Evolutionary conservation across 1,140 invertebrate genomes (phyloP), one percentile per base, ranked within the genome.

Genomic region (Drosophila funebris): DNA sequence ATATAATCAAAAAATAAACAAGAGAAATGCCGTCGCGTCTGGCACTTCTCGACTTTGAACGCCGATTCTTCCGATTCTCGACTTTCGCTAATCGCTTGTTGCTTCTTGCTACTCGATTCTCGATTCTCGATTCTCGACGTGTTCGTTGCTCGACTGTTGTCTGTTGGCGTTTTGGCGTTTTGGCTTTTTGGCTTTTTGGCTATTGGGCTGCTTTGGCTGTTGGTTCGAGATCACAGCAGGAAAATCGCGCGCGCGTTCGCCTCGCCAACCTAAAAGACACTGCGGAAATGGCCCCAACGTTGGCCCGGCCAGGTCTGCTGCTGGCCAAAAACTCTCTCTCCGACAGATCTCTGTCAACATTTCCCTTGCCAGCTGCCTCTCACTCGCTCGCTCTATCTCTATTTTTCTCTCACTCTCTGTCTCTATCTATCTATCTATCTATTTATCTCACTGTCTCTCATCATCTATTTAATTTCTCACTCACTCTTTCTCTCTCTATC

Each of bases 221-320:
- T 37, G 56, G 64, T 61, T 61, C 56, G 64, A 69, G 64, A 69
- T 69, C 71, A 78, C 73, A 84, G 50, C 73, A 69, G 67, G 46
- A 79, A 72, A 73, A 52, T 73, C 76, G 80, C 73, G 82, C 81
- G 73, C 83, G 83, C 70, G 70, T 83, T 88, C 78, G 82, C 76
- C 81, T 88, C 43, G 83, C 83, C 83, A 88, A 88, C 83, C 73
- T 44, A 88, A 88, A 80, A 88, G 79, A 88, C 84, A 88, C 83
- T 88, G 83, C 76, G 68, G 76, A 75, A 39, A 82, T 71, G 54
- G 74, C 60, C 52, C 16, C 54, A 46, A 29, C 43, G 58, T 31
- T 70, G 54, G 24, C 58, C 41, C 9, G 64, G 24, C 52, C 50
- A 33, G 52, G 37, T 64, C 39, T 27, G 54, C 20, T 44, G 48